A percentile compares a stretch with the other conserved stretches of the same genome.
Evolutionary conservation across 2,113 vertebrate genomes (phyloP).

Genomic region (Vidua chalybeata): DNA sequence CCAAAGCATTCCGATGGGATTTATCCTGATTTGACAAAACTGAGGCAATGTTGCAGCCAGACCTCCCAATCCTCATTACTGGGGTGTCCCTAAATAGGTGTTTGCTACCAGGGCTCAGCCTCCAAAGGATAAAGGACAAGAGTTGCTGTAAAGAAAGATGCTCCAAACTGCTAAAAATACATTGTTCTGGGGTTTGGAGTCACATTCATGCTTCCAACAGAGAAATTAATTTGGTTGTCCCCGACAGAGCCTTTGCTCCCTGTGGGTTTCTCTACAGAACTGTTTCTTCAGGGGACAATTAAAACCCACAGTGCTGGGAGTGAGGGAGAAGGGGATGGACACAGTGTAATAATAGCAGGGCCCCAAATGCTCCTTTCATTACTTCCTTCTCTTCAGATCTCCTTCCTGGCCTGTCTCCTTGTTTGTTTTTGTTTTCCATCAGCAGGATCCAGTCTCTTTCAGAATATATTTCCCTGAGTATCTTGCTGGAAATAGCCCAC

Average conservation of each 20-base stretch:
- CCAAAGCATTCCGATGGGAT: neutral
- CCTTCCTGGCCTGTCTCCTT: neutral
- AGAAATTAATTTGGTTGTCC: constrained; percentile 50
- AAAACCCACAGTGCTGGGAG: constrained; percentile 5
- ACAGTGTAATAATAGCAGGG: neutral
- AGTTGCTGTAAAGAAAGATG: neutral
- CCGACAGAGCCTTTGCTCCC: constrained; percentile 20
- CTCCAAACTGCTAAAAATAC: neutral
- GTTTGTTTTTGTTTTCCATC: constrained; percentile 12
- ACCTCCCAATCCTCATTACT: neutral
- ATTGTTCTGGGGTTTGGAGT: neutral
- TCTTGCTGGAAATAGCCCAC: neutral
- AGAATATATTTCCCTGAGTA: neutral
- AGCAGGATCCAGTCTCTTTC: neutral
- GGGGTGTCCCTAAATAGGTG: neutral
- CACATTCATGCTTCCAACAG: neutral
- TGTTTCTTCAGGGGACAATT: constrained; percentile 51
- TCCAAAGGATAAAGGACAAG: neutral
- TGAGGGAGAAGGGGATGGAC: neutral
- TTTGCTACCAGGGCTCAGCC: neutral
- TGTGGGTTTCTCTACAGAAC: neutral
- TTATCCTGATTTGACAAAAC: neutral
- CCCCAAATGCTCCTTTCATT: constrained; percentile 20
- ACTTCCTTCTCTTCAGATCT: constrained; percentile 9
- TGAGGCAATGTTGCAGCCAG: neutral